phyloP scores from a whole-genome alignment of 1,140 invertebrate genomes.

The Eciton burchellii region DNA sequence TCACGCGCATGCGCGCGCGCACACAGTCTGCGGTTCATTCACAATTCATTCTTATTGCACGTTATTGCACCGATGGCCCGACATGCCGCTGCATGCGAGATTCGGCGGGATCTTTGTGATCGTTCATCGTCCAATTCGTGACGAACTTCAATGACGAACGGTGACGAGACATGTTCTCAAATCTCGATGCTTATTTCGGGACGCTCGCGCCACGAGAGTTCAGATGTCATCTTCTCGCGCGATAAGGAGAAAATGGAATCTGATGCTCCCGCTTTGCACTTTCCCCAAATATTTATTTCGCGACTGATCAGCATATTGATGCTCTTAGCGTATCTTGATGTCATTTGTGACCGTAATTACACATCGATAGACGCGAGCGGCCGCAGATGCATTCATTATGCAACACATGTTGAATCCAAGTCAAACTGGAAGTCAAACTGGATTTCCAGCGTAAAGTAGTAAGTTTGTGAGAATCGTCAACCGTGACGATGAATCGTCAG shows the following conservation, averaged over 20 bases:
- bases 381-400: not conserved
- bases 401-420: not conserved
- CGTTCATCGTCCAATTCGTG: not conserved
- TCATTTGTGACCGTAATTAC: not conserved
- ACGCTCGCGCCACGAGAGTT: too few species aligned
- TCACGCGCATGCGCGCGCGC: not conserved
- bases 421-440: constrained; percentile 33
- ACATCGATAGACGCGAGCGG: not conserved
- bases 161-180: not conserved
- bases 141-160: not conserved
- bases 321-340: not conserved
- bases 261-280: not conserved
- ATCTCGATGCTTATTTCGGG: too few species aligned
- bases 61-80: not conserved
- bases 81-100: not conserved
- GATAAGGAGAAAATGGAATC: too few species aligned
- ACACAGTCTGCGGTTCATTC: not conserved
- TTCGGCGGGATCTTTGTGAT: not conserved
- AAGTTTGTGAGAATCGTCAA: constrained; percentile 1
- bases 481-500: not conserved
- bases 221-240: too few species aligned
- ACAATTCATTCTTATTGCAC: not conserved
- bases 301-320: not conserved
- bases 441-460: not conserved
- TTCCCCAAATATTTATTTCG: not conserved